Conservation (phyloP, 1,140 invertebrate genomes). For the Pomacea maculata region DNA sequence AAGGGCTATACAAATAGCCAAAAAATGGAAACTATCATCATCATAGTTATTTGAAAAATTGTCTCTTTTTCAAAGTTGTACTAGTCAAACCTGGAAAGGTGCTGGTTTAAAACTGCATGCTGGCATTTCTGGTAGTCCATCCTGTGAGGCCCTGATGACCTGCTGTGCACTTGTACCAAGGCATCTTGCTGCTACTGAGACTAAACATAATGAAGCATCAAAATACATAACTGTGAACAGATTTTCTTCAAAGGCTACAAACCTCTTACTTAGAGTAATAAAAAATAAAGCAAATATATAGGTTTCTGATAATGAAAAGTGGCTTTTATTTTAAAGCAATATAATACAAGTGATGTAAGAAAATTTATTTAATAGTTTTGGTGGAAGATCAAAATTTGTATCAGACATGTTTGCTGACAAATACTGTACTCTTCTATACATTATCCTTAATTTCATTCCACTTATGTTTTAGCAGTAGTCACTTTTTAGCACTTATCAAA, state of each 20-base stretch:
- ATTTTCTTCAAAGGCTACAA: neutral
- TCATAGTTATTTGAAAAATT: neutral
- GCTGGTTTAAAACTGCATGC: slow-evolving; percentile 56
- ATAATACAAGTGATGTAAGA: too few species aligned
- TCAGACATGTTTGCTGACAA: too few species aligned
- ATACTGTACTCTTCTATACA: too few species aligned
- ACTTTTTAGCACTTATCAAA: too few species aligned
- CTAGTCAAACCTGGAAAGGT: slow-evolving; percentile 43
- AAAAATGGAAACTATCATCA: neutral
- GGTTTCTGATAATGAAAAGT: too few species aligned
- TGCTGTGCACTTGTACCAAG: slow-evolving; percentile 26
- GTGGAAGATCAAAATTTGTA: too few species aligned
- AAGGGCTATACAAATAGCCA: neutral
- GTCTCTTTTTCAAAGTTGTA: neutral
- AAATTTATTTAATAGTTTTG: too few species aligned
- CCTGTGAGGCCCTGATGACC: slow-evolving; percentile 35
- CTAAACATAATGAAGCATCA: neutral
- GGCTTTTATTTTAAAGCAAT: too few species aligned
- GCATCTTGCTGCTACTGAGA: neutral
- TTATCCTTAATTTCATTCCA: too few species aligned
- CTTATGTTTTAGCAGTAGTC: too few species aligned
- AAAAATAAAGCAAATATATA: neutral
- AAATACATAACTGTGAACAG: neutral
- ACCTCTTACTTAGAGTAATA: neutral
- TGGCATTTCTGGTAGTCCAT: slow-evolving; percentile 43